Evolutionary conservation across 2,888 invertebrate genomes (phyloP), one percentile per base, ranked within the genome.

Genomic region (Amphiduros pacificus): DNA sequence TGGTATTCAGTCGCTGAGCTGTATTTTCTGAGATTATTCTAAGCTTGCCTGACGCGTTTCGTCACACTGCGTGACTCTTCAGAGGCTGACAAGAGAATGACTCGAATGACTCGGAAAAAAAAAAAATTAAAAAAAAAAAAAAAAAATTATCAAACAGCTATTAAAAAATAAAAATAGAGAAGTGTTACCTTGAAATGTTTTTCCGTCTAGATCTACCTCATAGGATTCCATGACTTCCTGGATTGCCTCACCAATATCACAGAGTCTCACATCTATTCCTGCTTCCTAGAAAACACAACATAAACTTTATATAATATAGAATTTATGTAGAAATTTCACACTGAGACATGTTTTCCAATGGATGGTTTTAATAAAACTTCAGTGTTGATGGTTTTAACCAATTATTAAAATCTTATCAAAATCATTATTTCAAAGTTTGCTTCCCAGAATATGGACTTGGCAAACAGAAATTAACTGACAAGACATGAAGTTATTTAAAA

Each of bases 161-260:
- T n/a, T n/a, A n/a, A n/a, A n/a, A n/a, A n/a, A n/a, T n/a, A n/a
- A n/a, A n/a, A n/a, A n/a, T n/a, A n/a, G n/a, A n/a, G n/a, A n/a
- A n/a, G n/a, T n/a, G n/a, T 41, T 11, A 59, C 59, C 91, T 83
- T 90, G 94, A 84, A 94, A 96, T 14, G 91, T 91, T 84, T 94
- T 94, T 36, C 99, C 98, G 82, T 98, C 94, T 60, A 99, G 82
- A 82, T 98, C 98, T 5, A 99, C 89, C 85, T 99, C 99, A 82
- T 99, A 96, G 0, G 96, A 97, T 79, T 99, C 98, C 99, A 99
- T 99, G 0, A 97, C 96, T 86, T 99, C 99, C 81, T 98, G 98
- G 72, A 99, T 94, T 1, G 93, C 92, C 66, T 94, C 92, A 14
- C 88, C 99, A 69, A 99, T 91, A 77, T 99, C 99, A 82, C 98